Percentiles rank a stretch among this genome's conserved stretches.
These are phyloP conservation scores for Nesidiocoris tenuis DNA, from an alignment of 2,888 invertebrate genomes.

Conservation along the genomic window DNA sequence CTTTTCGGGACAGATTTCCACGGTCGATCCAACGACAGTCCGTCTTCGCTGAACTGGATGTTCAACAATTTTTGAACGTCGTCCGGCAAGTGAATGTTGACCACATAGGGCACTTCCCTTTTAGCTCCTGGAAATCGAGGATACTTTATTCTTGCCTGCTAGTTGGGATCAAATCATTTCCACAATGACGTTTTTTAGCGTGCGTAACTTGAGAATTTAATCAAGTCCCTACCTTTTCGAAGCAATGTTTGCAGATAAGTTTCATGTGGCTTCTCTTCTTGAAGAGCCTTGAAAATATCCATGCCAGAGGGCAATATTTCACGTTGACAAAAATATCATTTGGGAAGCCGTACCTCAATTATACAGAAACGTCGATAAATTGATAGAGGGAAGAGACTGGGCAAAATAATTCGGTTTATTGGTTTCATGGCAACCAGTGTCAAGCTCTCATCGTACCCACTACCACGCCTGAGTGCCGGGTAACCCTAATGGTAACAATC, in stretches of 20 bases:
- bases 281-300: conserved; percentile 24
- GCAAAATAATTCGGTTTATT: no score
- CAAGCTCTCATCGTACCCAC: no score
- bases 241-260: conserved; percentile 18
- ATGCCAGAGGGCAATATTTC: not conserved
- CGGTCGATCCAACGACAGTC: conserved; percentile 48
- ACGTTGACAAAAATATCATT: no score
- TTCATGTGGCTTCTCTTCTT: conserved; percentile 12
- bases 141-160: no score
- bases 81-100: conserved; percentile 34
- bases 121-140: conserved; percentile 12
- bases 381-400: no score
- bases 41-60: conserved; percentile 46
- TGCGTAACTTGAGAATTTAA: no score
- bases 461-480: no score
- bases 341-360: no score
- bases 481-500: no score
- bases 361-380: no score
- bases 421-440: no score
- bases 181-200: not conserved
- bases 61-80: conserved; percentile 42
- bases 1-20: conserved; percentile 48
- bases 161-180: no score
- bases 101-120: conserved; percentile 19
- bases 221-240: conserved; percentile 15